phyloP scores from a whole-genome alignment of 2,888 invertebrate genomes.

The Xiphydria camelus region DNA sequence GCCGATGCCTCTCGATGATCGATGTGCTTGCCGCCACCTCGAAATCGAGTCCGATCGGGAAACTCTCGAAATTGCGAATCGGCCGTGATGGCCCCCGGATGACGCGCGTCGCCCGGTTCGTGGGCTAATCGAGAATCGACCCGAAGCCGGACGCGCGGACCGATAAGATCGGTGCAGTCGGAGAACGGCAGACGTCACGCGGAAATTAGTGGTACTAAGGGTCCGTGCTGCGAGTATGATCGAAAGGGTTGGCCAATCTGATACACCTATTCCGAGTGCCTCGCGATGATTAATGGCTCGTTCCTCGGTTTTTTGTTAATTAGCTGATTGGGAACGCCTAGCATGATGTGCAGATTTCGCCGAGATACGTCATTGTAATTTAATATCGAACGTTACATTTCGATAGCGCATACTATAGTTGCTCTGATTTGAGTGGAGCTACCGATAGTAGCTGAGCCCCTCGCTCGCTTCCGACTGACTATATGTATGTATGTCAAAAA shows the following conservation, averaged over 20 bases:
- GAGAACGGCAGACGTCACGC: neutral
- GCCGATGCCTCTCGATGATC: constrained; percentile 32
- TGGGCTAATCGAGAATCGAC: neutral
- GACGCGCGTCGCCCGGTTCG: neutral
- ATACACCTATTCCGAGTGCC: constrained; percentile 44
- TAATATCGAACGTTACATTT: constrained; percentile 37
- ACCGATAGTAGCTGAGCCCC: too few relatives aligned
- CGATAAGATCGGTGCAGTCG: constrained; percentile 1
- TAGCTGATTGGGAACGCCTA: constrained; percentile 56
- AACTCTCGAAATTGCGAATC: neutral
- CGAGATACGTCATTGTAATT: constrained; percentile 41
- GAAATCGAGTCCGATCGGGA: neutral
- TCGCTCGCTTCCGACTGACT: too few relatives aligned
- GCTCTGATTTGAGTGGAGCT: constrained; percentile 34
- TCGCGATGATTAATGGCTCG: constrained; percentile 50
- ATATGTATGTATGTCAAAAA: too few relatives aligned
- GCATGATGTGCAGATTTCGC: constrained; percentile 55
- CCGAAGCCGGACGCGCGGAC: too few relatives aligned
- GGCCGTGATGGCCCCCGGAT: too few relatives aligned
- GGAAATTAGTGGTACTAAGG: constrained; percentile 27
- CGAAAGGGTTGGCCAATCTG: constrained; percentile 46
- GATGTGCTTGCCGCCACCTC: constrained; percentile 19
- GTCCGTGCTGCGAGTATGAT: constrained; percentile 9
- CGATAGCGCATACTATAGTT: constrained; percentile 37
- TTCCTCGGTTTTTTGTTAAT: constrained; percentile 52